phyloP scores from a whole-genome alignment of 2,797 vertebrate genomes.

The Fratercula arctica region DNA sequence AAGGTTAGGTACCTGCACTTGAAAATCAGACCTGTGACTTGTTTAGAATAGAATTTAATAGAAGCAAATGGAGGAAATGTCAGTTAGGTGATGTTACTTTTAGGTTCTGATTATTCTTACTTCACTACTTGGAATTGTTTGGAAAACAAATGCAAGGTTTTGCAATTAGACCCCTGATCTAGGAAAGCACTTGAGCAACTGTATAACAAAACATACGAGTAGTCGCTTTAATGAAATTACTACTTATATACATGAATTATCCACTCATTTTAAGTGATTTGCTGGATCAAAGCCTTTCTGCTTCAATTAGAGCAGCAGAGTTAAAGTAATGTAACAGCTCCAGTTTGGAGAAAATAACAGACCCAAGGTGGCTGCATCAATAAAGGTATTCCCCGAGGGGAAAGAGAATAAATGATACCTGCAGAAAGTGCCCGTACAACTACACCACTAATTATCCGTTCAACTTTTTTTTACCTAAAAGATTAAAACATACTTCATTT shows the following conservation, averaged over 20 bases:
- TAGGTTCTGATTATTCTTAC: background rate
- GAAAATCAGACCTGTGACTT: background rate
- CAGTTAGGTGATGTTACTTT: background rate
- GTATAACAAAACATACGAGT: background rate
- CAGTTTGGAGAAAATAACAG: background rate
- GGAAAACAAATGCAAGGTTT: constrained; percentile 3
- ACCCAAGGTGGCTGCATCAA: background rate
- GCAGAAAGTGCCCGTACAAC: background rate
- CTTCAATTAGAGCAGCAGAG: constrained; percentile 13
- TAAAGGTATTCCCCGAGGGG: background rate
- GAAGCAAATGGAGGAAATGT: background rate
- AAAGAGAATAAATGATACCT: background rate
- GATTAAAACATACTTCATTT: background rate
- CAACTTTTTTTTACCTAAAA: background rate
- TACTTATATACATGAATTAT: constrained; percentile 41
- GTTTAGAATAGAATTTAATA: background rate
- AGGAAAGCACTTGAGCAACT: constrained; percentile 8
- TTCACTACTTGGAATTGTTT: background rate
- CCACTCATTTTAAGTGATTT: constrained; percentile 38
- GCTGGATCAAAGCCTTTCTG: constrained; percentile 40
- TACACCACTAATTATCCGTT: background rate
- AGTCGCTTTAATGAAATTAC: constrained; percentile 49
- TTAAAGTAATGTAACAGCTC: background rate
- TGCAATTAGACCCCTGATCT: constrained; percentile 14
- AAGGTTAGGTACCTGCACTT: background rate